Conservation (phyloP, 2,888 invertebrate species). For the Troides helena region DNA sequence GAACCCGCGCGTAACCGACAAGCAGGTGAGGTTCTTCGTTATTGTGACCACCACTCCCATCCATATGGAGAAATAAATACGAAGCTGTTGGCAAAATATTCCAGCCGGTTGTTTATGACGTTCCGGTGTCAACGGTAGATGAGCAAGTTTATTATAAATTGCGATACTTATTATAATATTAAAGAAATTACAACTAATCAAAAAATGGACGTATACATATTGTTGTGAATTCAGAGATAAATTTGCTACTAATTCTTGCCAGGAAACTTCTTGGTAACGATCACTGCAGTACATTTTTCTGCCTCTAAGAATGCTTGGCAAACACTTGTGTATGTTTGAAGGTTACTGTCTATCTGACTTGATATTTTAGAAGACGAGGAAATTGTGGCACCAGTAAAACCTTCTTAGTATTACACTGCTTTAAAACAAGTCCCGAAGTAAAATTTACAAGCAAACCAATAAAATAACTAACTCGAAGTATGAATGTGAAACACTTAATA, state of each 20-base stretch:
- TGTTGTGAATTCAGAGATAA: no score
- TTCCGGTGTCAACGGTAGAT: slow-evolving; percentile 33
- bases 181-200: background rate
- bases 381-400: no score
- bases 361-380: no score
- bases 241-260: background rate
- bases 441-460: background rate
- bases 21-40: slow-evolving; percentile 73
- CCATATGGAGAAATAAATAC: slow-evolving; percentile 70
- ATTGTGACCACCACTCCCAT: slow-evolving; percentile 71
- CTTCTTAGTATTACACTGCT: background rate
- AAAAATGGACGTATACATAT: background rate
- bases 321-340: no score
- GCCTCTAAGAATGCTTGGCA: no score
- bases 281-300: background rate
- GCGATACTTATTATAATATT: background rate
- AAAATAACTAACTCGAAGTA: background rate
- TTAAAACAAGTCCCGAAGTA: background rate
- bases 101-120: slow-evolving; percentile 29
- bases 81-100: slow-evolving; percentile 57
- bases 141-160: slow-evolving; percentile 4
- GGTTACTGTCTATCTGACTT: no score
- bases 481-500: background rate
- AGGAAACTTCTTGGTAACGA: background rate
- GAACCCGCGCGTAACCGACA: slow-evolving; percentile 44